These are phyloP conservation scores for Triplophysa siluroides DNA, from an alignment of 2,113 vertebrate genomes.

Conservation along the genomic window DNA sequence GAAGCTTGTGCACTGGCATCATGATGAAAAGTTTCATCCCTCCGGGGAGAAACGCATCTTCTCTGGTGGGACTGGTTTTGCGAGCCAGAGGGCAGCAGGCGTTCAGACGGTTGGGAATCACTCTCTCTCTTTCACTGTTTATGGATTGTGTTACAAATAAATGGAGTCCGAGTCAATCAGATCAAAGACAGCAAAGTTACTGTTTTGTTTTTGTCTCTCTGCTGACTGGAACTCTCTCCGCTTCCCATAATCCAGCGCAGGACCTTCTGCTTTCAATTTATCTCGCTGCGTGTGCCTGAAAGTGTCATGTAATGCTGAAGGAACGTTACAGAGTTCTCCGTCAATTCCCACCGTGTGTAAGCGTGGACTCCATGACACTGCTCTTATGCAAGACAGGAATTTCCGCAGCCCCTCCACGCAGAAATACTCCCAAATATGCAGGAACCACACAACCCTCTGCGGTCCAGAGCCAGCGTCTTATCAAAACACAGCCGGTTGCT, in stretches of 20 bases:
- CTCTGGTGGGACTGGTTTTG: conserved; percentile 12
- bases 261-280: not conserved
- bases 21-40: too few relatives aligned
- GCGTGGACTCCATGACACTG: conserved; percentile 13
- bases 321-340: not conserved
- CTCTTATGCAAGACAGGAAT: conserved; percentile 50
- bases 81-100: not conserved
- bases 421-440: conserved; percentile 36
- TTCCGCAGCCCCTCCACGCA: conserved; percentile 35
- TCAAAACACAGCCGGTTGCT: conserved; percentile 40
- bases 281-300: not conserved
- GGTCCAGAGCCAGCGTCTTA: conserved; percentile 4
- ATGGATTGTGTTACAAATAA: not conserved
- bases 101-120: not conserved
- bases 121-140: conserved; percentile 1
- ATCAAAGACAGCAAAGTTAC: not conserved
- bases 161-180: conserved; percentile 3
- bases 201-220: conserved; percentile 8
- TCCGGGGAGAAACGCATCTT: too few relatives aligned
- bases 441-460: conserved; percentile 32
- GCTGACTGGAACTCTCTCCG: not conserved
- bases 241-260: not conserved
- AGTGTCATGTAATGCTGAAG: not conserved
- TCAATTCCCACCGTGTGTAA: not conserved
- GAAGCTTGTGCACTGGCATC: too few relatives aligned